A percentile compares a stretch with the other conserved stretches of the same genome.
phyloP scores from a whole-genome alignment of 2,888 invertebrate genomes.

The Hemistola chrysoprasaria region DNA sequence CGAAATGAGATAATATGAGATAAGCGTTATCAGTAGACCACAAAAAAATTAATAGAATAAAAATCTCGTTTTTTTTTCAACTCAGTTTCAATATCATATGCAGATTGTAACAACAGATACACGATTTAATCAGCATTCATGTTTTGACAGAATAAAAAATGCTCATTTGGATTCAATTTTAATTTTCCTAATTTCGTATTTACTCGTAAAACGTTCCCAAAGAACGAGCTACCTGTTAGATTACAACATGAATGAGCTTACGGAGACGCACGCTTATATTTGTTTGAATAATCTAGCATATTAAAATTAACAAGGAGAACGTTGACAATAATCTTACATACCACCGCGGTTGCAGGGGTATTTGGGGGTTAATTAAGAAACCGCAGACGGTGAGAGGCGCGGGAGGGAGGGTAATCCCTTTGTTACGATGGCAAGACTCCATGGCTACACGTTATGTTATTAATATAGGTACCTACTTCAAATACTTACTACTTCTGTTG shows the following conservation, averaged over 20 bases:
- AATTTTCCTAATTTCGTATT: background rate
- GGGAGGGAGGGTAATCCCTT: conserved; percentile 67
- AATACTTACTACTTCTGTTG: conserved; percentile 38
- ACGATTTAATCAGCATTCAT: too few relatives aligned
- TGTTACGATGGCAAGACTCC: conserved; percentile 67
- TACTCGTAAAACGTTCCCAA: background rate
- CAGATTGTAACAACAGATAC: too few relatives aligned
- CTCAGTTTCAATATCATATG: too few relatives aligned
- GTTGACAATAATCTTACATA: conserved; percentile 72
- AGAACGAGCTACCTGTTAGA: conserved; percentile 33
- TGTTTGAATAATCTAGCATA: conserved; percentile 71
- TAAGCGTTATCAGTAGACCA: too few relatives aligned
- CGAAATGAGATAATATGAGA: too few relatives aligned
- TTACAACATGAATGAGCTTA: conserved; percentile 49
- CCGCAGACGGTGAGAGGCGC: conserved; percentile 61
- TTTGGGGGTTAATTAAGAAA: conserved; percentile 80
- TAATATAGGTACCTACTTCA: too few relatives aligned
- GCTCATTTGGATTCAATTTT: too few relatives aligned
- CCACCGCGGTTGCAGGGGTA: conserved; percentile 65
- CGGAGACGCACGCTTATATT: conserved; percentile 52
- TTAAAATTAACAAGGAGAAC: conserved; percentile 74
- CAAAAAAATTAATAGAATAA: too few relatives aligned
- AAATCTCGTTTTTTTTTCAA: too few relatives aligned
- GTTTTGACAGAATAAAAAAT: too few relatives aligned
- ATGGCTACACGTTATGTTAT: conserved; percentile 37